phyloP scores from a whole-genome alignment of 2,888 invertebrate genomes.

The Drosophila meridiana region DNA sequence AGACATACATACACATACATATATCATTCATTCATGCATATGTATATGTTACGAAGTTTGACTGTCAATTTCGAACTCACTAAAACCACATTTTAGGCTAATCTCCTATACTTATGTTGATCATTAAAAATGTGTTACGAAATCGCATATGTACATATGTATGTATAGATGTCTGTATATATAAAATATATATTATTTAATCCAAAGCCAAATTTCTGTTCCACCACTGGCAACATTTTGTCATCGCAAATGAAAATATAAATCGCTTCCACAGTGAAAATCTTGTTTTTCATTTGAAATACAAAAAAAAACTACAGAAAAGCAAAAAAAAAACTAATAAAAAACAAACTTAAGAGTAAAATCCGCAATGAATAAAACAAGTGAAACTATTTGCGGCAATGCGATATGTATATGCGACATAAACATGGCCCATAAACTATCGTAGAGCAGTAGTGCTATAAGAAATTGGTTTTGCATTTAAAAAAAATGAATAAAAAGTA shows the following conservation, averaged over 20 bases:
- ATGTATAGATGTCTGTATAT: too few relatives aligned
- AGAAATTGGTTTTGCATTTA: neutral
- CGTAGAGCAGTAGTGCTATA: neutral
- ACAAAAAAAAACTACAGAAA: neutral
- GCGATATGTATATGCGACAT: slow-evolving; percentile 7
- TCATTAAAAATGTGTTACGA: neutral
- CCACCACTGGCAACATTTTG: slow-evolving; percentile 18
- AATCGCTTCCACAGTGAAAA: slow-evolving; percentile 25
- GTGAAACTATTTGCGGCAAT: neutral
- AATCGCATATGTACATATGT: neutral
- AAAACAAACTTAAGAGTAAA: slow-evolving; percentile 15
- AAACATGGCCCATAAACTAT: neutral
- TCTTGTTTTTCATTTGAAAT: slow-evolving; percentile 35
- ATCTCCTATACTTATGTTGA: neutral
- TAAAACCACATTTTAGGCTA: neutral
- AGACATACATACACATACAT: neutral
- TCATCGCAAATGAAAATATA: slow-evolving; percentile 32
- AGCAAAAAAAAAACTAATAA: neutral
- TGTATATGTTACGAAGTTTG: neutral
- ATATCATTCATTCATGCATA: neutral
- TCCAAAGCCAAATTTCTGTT: neutral
- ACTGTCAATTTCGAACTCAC: neutral
- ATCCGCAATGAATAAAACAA: slow-evolving; percentile 9
- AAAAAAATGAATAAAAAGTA: neutral
- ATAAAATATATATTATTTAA: neutral